Evolutionary conservation across 2,888 invertebrate genomes (phyloP).

Genomic region (Ctenicera cuprea): DNA sequence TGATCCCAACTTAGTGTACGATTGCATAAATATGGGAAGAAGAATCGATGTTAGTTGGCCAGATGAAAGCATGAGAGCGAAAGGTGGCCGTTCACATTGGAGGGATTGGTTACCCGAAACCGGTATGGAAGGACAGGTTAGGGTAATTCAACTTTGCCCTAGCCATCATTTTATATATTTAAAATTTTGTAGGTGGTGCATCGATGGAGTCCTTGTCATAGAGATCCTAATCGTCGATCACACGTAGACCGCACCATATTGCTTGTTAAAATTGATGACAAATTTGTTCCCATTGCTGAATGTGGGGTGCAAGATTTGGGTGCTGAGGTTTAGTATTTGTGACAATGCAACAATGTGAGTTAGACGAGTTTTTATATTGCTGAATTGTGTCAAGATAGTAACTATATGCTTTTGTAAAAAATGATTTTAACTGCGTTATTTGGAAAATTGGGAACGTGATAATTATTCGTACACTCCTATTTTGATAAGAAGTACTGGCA

Average conservation of each 20-base stretch:
- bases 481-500: constrained; percentile 14
- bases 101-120: constrained; percentile 91
- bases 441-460: constrained; percentile 13
- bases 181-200: constrained; percentile 83
- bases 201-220: constrained; percentile 95
- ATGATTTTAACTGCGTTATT: constrained; percentile 12
- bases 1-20: constrained; percentile 86
- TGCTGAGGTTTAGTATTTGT: constrained; percentile 73
- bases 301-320: constrained; percentile 88
- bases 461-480: constrained; percentile 16
- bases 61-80: constrained; percentile 88
- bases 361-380: constrained; percentile 8
- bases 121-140: constrained; percentile 94
- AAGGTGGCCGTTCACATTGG: constrained; percentile 94
- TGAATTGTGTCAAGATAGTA: neutral
- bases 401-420: too few relatives aligned
- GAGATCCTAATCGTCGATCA: constrained; percentile 89
- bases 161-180: neutral
- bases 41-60: constrained; percentile 98
- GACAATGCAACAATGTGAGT: constrained; percentile 13
- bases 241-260: constrained; percentile 95
- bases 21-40: constrained; percentile 92
- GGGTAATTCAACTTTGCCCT: constrained; percentile 59
- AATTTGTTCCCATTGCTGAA: constrained; percentile 95
- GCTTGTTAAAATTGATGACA: constrained; percentile 94